Evolutionary conservation across 2,113 vertebrate species (phyloP).

Genomic region (Setophaga kirtlandii): DNA sequence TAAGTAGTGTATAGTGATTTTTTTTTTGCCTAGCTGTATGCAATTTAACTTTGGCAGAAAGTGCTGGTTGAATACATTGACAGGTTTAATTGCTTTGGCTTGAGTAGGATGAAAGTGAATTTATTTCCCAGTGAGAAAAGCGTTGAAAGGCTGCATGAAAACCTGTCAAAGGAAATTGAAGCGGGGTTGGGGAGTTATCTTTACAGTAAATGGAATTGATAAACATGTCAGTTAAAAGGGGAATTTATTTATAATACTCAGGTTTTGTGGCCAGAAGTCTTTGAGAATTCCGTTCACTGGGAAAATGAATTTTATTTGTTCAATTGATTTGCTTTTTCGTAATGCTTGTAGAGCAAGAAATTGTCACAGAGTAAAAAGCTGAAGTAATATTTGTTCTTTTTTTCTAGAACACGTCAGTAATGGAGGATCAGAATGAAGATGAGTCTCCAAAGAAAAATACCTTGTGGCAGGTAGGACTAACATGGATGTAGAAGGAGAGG

Average conservation of each 20-base stretch:
- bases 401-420: slow-evolving; percentile 90
- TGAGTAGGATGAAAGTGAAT: slow-evolving; percentile 60
- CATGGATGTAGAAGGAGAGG: neutral
- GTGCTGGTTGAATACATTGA: slow-evolving; percentile 56
- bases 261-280: slow-evolving; percentile 26
- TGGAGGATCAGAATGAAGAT: slow-evolving; percentile 97
- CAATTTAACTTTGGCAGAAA: slow-evolving; percentile 52
- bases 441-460: slow-evolving; percentile 97
- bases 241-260: slow-evolving; percentile 31
- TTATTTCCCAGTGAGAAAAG: slow-evolving; percentile 62
- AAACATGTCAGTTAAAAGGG: slow-evolving; percentile 49
- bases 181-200: slow-evolving; percentile 41
- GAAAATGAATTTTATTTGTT: slow-evolving; percentile 29
- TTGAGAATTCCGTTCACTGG: neutral
- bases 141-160: slow-evolving; percentile 57
- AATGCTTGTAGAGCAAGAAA: slow-evolving; percentile 40
- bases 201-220: slow-evolving; percentile 58
- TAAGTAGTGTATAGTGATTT: neutral
- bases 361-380: slow-evolving; percentile 15
- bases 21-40: neutral
- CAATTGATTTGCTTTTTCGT: neutral
- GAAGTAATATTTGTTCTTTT: slow-evolving; percentile 52
- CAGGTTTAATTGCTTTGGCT: slow-evolving; percentile 61
- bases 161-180: slow-evolving; percentile 55
- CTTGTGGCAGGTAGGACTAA: slow-evolving; percentile 87